A percentile compares a stretch with the other conserved stretches of the same genome.
Conservation (phyloP, 2,797 vertebrate genomes). For the Fundulus diaphanus region DNA sequence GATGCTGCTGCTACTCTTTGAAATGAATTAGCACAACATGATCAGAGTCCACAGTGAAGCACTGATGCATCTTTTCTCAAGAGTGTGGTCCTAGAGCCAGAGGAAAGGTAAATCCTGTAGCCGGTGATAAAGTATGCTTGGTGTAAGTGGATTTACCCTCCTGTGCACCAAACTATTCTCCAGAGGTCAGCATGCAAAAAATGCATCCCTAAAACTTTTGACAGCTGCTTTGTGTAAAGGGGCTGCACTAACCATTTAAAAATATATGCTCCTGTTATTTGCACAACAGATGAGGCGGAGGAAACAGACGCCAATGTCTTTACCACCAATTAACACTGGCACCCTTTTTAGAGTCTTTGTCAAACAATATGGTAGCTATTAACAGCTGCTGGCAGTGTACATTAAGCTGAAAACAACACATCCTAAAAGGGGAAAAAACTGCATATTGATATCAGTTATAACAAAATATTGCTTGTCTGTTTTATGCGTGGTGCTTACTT, state of each 20-base stretch:
- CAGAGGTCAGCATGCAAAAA: conserved; percentile 54
- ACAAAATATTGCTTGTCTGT: conserved; percentile 2
- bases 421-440: conserved; percentile 18
- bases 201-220: conserved; percentile 49
- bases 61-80: conserved; percentile 67
- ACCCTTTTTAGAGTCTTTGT: conserved; percentile 58
- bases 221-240: conserved; percentile 41
- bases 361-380: conserved; percentile 61
- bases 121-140: conserved; percentile 64
- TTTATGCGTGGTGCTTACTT: not conserved
- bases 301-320: conserved; percentile 51
- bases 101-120: conserved; percentile 71
- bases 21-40: conserved; percentile 74
- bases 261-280: conserved; percentile 39
- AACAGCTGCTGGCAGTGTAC: conserved; percentile 62
- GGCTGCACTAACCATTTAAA: conserved; percentile 46
- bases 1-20: conserved; percentile 65
- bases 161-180: conserved; percentile 66
- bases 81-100: conserved; percentile 71
- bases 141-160: conserved; percentile 71
- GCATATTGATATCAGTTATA: conserved; percentile 23
- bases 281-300: conserved; percentile 43
- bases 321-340: conserved; percentile 64
- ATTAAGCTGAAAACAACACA: conserved; percentile 37
- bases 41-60: conserved; percentile 62